A percentile compares a stretch with the other conserved stretches of the same genome.
These are phyloP conservation scores for Phenacoccus solenopsis DNA, from an alignment of 1,140 invertebrate species.

Conservation along the genomic window DNA sequence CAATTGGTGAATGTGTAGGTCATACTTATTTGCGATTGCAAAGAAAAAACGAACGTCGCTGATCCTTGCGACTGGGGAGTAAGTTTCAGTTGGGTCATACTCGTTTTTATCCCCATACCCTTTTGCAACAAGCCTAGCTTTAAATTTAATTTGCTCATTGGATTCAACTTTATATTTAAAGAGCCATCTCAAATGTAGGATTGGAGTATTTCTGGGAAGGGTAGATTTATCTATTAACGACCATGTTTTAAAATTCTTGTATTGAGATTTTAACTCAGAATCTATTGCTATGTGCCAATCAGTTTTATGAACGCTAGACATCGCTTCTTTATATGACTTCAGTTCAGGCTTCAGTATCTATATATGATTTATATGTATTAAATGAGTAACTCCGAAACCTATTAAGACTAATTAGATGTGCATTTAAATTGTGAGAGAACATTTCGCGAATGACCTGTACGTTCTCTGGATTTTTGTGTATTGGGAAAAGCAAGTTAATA, in stretches of 20 bases:
- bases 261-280: constrained; percentile 30
- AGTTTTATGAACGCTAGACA: constrained; percentile 26
- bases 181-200: neutral
- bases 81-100: neutral
- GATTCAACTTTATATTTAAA: neutral
- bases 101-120: neutral
- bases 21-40: constrained; percentile 23
- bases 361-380: too few species aligned
- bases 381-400: too few species aligned
- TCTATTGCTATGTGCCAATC: constrained; percentile 31
- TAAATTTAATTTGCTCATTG: constrained; percentile 9
- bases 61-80: neutral
- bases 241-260: constrained; percentile 27
- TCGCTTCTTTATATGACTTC: constrained; percentile 31
- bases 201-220: neutral
- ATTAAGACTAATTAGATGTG: too few species aligned
- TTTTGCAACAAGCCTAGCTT: constrained; percentile 24
- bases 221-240: neutral
- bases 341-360: too few species aligned
- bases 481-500: too few species aligned
- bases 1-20: constrained; percentile 13
- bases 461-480: too few species aligned
- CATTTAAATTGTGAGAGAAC: too few species aligned
- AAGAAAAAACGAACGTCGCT: neutral
- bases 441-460: too few species aligned